Percentiles rank a stretch among this genome's conserved stretches.
These are phyloP conservation scores for Nephrotoma flavescens DNA, from an alignment of 2,888 invertebrate species.

Conservation along the genomic window DNA sequence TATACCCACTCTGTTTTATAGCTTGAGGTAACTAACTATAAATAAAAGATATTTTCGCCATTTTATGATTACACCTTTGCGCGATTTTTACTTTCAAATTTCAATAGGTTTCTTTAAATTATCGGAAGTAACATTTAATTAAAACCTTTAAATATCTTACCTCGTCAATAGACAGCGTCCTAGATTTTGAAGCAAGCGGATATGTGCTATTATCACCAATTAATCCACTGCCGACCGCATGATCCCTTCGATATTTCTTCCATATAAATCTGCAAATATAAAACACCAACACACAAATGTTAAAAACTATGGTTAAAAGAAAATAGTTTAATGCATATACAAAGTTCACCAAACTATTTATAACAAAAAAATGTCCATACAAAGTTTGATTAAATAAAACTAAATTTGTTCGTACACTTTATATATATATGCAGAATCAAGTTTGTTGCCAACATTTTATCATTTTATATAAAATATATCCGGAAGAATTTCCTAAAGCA, in stretches of 20 bases:
- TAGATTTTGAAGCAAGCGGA: constrained; percentile 20
- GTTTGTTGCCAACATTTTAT: not conserved
- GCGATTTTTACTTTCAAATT: too few species aligned
- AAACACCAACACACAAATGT: too few species aligned
- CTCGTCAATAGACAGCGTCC: constrained; percentile 21
- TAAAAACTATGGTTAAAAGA: not conserved
- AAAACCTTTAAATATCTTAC: constrained; percentile 12
- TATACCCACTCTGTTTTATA: too few species aligned
- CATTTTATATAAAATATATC: not conserved
- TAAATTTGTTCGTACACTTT: not conserved
- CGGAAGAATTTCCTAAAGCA: not conserved
- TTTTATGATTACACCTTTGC: too few species aligned
- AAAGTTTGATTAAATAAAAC: not conserved
- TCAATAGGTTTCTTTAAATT: too few species aligned
- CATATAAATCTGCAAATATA: constrained; percentile 35
- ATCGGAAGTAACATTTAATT: too few species aligned
- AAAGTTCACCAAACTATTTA: not conserved
- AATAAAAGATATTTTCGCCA: too few species aligned
- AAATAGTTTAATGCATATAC: not conserved
- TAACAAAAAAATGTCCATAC: not conserved
- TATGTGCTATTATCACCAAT: constrained; percentile 33
- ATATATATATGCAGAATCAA: not conserved
- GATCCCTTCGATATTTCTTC: constrained; percentile 35
- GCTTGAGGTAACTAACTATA: too few species aligned
- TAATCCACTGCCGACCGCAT: constrained; percentile 31